phyloP scores from a whole-genome alignment of 2,113 vertebrate genomes.

The Macroglossus sobrinus region DNA sequence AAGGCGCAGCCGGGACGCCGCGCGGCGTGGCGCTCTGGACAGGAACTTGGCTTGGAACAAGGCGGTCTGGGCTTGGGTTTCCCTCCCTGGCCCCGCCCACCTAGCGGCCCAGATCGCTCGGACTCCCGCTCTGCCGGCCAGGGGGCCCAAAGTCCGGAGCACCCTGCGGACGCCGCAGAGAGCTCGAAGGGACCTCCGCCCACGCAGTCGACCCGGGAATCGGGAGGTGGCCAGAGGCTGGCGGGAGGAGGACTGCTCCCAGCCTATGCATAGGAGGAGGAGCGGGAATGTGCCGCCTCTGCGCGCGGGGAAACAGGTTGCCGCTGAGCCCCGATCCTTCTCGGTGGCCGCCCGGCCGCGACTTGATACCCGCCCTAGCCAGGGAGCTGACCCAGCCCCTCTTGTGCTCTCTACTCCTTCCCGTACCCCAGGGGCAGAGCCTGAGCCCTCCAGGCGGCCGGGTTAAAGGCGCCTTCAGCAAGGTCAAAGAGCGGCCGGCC shows the following conservation, averaged over 20 bases:
- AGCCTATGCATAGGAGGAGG: neutral
- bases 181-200: rapidly evolving
- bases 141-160: neutral
- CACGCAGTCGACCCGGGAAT: neutral
- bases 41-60: neutral
- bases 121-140: rapidly evolving
- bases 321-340: neutral
- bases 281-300: neutral
- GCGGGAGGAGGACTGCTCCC: neutral
- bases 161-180: neutral
- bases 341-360: neutral
- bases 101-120: rapidly evolving
- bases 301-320: conserved; percentile 47
- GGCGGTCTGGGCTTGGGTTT: neutral
- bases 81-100: conserved; percentile 40
- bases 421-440: neutral
- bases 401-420: neutral
- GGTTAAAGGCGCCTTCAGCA: conserved; percentile 48
- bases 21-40: rapidly evolving
- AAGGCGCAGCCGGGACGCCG: rapidly evolving
- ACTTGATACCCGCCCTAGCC: neutral
- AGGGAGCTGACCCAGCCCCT: neutral
- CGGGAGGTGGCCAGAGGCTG: neutral
- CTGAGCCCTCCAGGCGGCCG: neutral
- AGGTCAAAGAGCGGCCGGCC: conserved; percentile 65